Base-by-base conservation (phyloP, 1,140 invertebrate species). In the Drosophila paulistorum region DNA sequence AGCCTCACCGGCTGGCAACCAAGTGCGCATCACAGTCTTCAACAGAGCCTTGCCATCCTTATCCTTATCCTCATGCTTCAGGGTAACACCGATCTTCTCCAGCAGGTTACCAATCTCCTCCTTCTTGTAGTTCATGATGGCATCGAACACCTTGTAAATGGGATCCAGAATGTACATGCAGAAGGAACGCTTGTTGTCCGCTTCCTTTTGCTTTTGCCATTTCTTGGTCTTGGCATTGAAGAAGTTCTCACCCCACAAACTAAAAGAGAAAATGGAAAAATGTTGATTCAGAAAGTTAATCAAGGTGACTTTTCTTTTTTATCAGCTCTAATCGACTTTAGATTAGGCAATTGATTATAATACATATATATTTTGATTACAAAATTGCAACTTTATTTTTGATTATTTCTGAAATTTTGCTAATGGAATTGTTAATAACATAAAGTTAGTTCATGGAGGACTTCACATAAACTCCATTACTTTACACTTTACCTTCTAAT, bases 1-100 rank as follows among this genome's bases (percentile, higher is more conserved):
- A 92, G 99, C 98, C 93, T 99, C 99, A 90, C 99, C 99, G 94
- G 99, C 99, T 69, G 99, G 99, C 91, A 99, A 94, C 99, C 99
- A 99, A 62, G 97, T 98, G 91, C 98, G 96, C 98, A 99, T 99
- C 37, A 99, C 97, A 85, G 98, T 96, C 94, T 98, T 98, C 68
- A 98, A 93, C 51, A 98, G 93, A 74, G 95, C 95, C 92, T 98
- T 98, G 91, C 97, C 97, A 90, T 99, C 97, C 92, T 99, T 97
- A 66, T 99, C 98, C 91, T 96, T 96, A 90, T 99, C 99, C 92
- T 99, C 99, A 78, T 95, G 94, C 90, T 97, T 97, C 77, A 99
- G 93, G 83, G 97, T 96, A 90, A 99, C 97, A 68, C 96, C 97
- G 68, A 99, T 94, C 93, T 99, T 99, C 65, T 96, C 94, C 48